These are phyloP conservation scores for Donacobius atricapilla DNA, from an alignment of 2,113 vertebrate genomes.

Conservation along the genomic window DNA sequence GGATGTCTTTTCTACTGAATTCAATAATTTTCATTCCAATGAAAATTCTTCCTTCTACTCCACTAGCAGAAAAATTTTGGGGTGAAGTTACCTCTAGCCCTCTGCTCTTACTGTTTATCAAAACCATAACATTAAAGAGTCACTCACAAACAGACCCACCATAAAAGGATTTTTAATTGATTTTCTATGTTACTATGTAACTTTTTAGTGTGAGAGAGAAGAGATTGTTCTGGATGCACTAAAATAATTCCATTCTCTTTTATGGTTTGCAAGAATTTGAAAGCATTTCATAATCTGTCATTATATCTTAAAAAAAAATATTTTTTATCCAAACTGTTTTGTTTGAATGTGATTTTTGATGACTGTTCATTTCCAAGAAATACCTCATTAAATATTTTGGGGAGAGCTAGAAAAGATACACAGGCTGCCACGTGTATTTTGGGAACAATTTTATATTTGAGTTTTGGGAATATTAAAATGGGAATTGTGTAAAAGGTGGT, in stretches of 20 bases:
- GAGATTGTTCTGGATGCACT: background rate
- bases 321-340: background rate
- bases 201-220: conserved; percentile 31
- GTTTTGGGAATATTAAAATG: background rate
- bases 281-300: background rate
- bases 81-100: conserved; percentile 69
- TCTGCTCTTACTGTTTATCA: conserved; percentile 71
- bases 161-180: conserved; percentile 62
- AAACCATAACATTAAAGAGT: conserved; percentile 75
- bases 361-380: background rate
- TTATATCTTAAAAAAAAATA: background rate
- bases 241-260: background rate
- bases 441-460: background rate
- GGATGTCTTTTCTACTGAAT: conserved; percentile 78
- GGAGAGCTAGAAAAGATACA: background rate
- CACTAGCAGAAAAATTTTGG: conserved; percentile 64
- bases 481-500: background rate
- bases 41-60: conserved; percentile 77
- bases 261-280: background rate
- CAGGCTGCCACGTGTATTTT: background rate
- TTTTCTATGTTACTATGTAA: conserved; percentile 61
- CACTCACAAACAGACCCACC: conserved; percentile 73
- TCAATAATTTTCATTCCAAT: conserved; percentile 63
- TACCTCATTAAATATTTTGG: background rate
- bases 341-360: background rate